These are phyloP conservation scores for Melipona beecheii DNA, from an alignment of 2,888 invertebrate genomes.

Conservation along the genomic window DNA sequence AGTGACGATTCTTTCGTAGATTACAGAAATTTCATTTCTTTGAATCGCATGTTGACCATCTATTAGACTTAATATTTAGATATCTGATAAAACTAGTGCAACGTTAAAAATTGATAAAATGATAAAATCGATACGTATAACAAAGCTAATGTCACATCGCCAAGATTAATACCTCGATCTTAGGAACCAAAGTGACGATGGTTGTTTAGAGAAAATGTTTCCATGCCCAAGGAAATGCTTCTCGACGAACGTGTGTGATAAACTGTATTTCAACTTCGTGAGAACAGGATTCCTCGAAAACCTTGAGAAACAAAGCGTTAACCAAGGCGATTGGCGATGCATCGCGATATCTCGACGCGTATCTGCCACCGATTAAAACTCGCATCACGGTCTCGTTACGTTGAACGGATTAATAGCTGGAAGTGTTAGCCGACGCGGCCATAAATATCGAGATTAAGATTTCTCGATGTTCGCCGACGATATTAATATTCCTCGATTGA, in stretches of 20 bases:
- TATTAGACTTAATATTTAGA: no score
- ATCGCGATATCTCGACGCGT: neutral
- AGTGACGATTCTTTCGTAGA: no score
- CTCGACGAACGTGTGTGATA: no score
- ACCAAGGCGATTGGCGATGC: neutral
- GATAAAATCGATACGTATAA: no score
- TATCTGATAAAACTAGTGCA: no score
- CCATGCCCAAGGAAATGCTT: neutral
- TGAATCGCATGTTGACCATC: no score
- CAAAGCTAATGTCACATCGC: no score
- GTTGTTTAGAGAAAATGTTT: no score
- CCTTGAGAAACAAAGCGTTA: neutral
- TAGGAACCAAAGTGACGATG: no score
- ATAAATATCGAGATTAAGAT: conserved; percentile 25
- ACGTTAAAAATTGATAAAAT: no score
- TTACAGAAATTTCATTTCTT: no score
- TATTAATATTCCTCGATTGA: neutral
- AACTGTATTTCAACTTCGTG: neutral
- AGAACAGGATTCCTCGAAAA: neutral
- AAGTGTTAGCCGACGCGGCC: neutral
- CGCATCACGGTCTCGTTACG: neutral
- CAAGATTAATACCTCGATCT: no score
- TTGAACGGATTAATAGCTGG: conserved; percentile 4
- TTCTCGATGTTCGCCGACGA: neutral
- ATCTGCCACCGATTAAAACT: neutral